These are phyloP conservation scores for Malurus splendens DNA, from an alignment of 2,797 vertebrate species.

Conservation along the genomic window DNA sequence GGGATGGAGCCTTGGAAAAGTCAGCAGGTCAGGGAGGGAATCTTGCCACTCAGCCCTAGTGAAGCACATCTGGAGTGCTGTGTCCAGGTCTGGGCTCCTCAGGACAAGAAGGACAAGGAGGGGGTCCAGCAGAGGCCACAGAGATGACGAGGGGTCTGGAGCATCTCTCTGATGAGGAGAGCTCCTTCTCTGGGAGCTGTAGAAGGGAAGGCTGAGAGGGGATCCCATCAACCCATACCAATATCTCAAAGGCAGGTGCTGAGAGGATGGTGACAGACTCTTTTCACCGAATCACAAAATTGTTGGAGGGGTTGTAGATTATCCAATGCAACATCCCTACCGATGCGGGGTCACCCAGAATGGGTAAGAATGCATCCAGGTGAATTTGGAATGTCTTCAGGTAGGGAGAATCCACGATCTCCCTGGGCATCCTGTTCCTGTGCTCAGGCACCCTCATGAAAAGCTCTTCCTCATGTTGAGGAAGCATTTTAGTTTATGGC, in stretches of 20 bases:
- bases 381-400: neutral
- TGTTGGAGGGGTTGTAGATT: neutral
- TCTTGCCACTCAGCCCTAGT: neutral
- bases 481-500: neutral
- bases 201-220: neutral
- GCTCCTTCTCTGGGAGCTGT: neutral
- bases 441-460: neutral
- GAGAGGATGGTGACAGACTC: neutral
- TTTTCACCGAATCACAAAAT: neutral
- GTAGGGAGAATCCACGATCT: neutral
- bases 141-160: neutral
- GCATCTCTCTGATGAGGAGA: neutral
- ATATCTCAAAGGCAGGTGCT: neutral
- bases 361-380: rapidly evolving
- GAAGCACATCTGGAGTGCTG: neutral
- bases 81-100: neutral
- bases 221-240: neutral
- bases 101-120: neutral
- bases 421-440: neutral
- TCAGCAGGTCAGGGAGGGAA: neutral
- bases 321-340: neutral
- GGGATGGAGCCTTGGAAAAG: neutral
- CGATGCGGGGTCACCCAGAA: neutral
- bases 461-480: neutral
- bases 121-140: neutral